Conservation (phyloP, 37 sponge, comb jelly and placozoan genomes). For the Aplysina aerophoba region DNA sequence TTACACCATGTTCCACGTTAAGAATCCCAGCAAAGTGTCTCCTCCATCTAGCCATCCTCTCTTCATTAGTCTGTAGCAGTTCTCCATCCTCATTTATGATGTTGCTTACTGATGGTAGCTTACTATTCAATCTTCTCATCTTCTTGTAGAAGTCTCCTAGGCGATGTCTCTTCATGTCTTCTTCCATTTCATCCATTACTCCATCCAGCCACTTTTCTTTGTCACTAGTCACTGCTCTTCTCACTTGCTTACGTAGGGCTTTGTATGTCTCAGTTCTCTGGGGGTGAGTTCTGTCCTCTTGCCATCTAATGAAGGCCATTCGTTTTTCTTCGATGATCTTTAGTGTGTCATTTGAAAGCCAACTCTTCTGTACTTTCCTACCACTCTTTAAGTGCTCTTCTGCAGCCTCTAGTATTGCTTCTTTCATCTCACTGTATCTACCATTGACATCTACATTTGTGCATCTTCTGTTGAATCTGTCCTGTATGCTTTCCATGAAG, state of each 20-base stretch:
- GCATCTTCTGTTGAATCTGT: neutral
- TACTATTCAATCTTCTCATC: conserved; percentile 6
- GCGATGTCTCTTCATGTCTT: conserved; percentile 20
- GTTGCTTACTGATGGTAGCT: neutral
- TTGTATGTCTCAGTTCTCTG: conserved; percentile 2
- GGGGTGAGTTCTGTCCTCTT: conserved; percentile 4
- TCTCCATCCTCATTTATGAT: conserved; percentile 11
- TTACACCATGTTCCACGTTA: neutral
- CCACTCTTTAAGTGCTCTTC: conserved; percentile 12
- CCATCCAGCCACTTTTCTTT: conserved; percentile 30
- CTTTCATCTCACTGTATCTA: conserved; percentile 14
- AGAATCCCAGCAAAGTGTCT: conserved; percentile 12
- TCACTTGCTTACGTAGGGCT: conserved; percentile 7
- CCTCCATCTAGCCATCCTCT: conserved; percentile 25
- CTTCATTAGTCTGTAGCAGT: conserved; percentile 8
- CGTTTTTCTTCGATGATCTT: conserved; percentile 13
- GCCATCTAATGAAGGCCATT: conserved; percentile 28
- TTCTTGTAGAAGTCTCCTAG: conserved; percentile 23
- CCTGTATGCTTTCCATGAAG: conserved; percentile 12
- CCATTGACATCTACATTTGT: neutral
- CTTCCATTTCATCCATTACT: conserved; percentile 18
- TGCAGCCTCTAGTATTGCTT: conserved; percentile 15
- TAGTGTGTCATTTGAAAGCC: conserved; percentile 9
- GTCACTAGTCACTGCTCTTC: conserved; percentile 28
- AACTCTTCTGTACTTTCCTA: neutral